Base-by-base conservation (phyloP, 2,888 invertebrate species). In the Perdita meconis region DNA sequence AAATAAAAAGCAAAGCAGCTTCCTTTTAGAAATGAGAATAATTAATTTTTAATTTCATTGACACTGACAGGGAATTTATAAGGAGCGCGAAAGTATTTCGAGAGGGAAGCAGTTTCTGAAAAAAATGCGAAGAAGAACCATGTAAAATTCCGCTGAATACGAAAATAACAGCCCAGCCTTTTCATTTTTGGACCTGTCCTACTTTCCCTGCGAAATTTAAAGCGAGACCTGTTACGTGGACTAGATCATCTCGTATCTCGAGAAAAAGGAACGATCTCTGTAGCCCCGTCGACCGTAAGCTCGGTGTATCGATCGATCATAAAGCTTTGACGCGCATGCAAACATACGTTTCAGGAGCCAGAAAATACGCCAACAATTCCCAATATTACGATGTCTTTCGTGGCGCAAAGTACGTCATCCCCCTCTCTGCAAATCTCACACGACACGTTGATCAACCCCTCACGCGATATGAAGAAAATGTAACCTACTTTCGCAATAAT, bases 171-270 rank as follows among this genome's bases (percentile, higher is more conserved):
- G 34, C 5, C 30, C 19, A 30, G 24, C n/a, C 22, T 4, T 24
- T 19, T 42, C 26, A 51, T 59, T 64, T 53, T 44, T 44, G 30
- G 44, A 57, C 24, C 56, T 26, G 67, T 26, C 57, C 66, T 63
- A 74, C 55, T 68, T 72, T 22, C 47, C n/a, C 6, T 10, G 13
- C 13, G 40, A 53, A 55, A 64, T 77, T 63, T 42, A 50, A 59
- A 64, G 26, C 59, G 64, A 30, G 34, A 19, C 3, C 34, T 24
- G 53, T 77, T 63, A 68, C 53, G 67, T 50, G 24, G 47, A 68
- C 63, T 68, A 75, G 75, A 77, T 65, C 64, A 77, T 68, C 64
- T 75, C 47, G 34, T 60, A 59, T 60, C 50, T 67, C 63, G 57
- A 67, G 68, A 60, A 68, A 75, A 77, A 68, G 53, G 44, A 55